These are phyloP conservation scores for Pluvianellus socialis DNA, from an alignment of 2,113 vertebrate species.

Conservation along the genomic window DNA sequence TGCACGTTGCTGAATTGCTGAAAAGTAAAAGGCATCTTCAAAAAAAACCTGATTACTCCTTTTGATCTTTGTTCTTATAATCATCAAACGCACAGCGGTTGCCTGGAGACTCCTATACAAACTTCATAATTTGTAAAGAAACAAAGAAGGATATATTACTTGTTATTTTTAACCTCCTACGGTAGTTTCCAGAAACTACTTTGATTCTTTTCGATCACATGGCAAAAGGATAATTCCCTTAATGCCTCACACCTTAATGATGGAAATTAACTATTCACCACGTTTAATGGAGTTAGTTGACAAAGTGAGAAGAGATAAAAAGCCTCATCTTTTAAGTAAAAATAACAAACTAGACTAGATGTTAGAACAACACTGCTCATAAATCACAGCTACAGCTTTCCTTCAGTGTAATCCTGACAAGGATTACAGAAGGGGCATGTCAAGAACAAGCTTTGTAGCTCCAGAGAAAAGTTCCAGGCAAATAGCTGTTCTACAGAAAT, in stretches of 20 bases:
- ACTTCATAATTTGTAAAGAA: conserved; percentile 1
- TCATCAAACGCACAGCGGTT: not conserved
- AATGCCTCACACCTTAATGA: not conserved
- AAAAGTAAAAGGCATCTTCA: not conserved
- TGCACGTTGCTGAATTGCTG: not conserved
- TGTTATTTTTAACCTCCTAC: not conserved
- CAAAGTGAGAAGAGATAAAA: not conserved
- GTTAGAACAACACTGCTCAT: not conserved
- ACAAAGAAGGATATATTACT: not conserved
- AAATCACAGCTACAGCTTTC: not conserved
- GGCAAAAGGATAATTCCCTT: not conserved
- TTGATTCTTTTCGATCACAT: not conserved
- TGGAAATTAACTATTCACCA: not conserved
- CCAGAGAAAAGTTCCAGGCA: not conserved
- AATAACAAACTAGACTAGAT: not conserved
- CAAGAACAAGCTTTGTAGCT: not conserved
- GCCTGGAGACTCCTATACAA: conserved; percentile 5
- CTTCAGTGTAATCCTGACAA: not conserved
- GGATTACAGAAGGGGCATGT: not conserved
- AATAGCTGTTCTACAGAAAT: not conserved
- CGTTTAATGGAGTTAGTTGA: not conserved
- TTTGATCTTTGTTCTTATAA: conserved; percentile 26
- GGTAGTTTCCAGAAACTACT: not conserved
- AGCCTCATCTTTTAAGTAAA: not conserved
- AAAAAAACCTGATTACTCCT: conserved; percentile 8